phyloP scores from a whole-genome alignment of 2,113 vertebrate genomes.

The Bufo bufo region DNA sequence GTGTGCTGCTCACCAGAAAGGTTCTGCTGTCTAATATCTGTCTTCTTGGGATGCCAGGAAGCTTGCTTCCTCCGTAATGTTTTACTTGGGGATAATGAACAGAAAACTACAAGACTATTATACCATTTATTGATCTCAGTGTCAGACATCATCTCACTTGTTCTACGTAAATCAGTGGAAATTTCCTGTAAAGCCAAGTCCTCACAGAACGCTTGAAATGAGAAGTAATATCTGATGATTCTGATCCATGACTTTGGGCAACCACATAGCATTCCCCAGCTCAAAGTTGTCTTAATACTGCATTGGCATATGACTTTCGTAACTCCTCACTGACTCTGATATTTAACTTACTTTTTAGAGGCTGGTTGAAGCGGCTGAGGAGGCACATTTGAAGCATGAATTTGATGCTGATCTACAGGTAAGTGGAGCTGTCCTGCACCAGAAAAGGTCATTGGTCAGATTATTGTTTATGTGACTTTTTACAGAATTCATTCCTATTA shows the following conservation, averaged over 20 bases:
- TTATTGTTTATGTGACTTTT: background rate
- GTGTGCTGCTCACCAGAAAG: background rate
- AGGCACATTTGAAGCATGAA: conserved; percentile 93
- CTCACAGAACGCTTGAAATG: too few relatives aligned
- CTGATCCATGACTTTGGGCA: too few relatives aligned
- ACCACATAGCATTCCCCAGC: too few relatives aligned
- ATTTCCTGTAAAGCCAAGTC: too few relatives aligned
- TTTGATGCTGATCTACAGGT: conserved; percentile 96
- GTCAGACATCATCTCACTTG: too few relatives aligned
- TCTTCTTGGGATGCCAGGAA: too few relatives aligned
- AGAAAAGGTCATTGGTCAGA: background rate
- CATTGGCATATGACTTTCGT: background rate
- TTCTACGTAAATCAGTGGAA: too few relatives aligned
- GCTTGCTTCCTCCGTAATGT: background rate
- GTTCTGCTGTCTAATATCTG: too few relatives aligned
- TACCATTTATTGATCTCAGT: background rate
- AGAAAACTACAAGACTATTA: background rate
- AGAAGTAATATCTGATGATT: too few relatives aligned
- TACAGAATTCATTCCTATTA: background rate
- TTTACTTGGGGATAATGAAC: background rate
- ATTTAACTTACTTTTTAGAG: conserved; percentile 72
- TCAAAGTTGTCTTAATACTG: background rate
- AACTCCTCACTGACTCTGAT: background rate
- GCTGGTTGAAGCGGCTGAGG: conserved; percentile 95
- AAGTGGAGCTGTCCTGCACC: conserved; percentile 32